A percentile compares a stretch with the other conserved stretches of the same genome.
Conservation (phyloP, 2,797 vertebrate species). For the Spinibarbus caldwelli region DNA sequence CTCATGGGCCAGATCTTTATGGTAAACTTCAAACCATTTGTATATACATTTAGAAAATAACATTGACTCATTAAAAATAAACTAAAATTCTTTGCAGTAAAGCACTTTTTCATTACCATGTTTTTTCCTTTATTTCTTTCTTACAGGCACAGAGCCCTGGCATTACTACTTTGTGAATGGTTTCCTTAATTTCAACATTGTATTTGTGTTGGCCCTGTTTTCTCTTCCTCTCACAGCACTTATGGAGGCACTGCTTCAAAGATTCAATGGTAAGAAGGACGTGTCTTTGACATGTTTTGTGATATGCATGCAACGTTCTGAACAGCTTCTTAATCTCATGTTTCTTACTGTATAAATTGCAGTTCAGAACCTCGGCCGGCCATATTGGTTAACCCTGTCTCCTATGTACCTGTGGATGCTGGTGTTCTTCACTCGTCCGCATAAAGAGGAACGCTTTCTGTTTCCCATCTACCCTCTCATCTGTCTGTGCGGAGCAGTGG, state of each 20-base stretch:
- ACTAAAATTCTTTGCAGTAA: neutral
- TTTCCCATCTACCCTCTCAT: constrained; percentile 97
- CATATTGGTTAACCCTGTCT: constrained; percentile 96
- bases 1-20: constrained; percentile 96
- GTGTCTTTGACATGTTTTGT: neutral
- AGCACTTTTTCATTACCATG: neutral
- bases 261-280: constrained; percentile 87
- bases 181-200: constrained; percentile 95
- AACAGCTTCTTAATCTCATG: neutral
- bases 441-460: constrained; percentile 97
- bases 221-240: constrained; percentile 92
- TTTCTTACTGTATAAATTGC: constrained; percentile 63
- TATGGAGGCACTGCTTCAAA: constrained; percentile 93
- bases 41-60: neutral
- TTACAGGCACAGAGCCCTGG: constrained; percentile 93
- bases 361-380: constrained; percentile 98
- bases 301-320: neutral
- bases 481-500: constrained; percentile 92
- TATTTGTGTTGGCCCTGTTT: constrained; percentile 91
- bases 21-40: constrained; percentile 75
- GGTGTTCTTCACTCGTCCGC: constrained; percentile 95
- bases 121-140: neutral
- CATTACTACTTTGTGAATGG: constrained; percentile 95
- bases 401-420: constrained; percentile 99
- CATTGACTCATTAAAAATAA: neutral